Base-by-base conservation (phyloP, 2,888 invertebrate species). In the Drosophila flavopinicola region DNA sequence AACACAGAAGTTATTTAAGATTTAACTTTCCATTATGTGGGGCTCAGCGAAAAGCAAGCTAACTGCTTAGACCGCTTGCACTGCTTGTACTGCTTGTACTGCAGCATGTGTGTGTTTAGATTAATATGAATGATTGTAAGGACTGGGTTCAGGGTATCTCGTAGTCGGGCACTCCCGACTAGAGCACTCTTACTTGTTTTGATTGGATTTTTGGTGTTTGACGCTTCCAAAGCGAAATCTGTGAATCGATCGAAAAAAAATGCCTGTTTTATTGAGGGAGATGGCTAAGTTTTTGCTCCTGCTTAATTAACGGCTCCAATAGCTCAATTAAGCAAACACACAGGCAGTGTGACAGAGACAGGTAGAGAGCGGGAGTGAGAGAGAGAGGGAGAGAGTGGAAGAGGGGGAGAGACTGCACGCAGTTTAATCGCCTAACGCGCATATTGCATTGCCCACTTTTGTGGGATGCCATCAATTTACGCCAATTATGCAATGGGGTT, bases 251-350 rank as follows among this genome's bases (percentile, higher is more conserved):
- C 20, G 4, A 20, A 27, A 20, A 20, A 27, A 53, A 37, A 57
- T 38, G 32, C 13, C 29, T 41, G 30, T 35, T 37, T 44, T n/a
- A 27, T 17, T n/a, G n/a, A 35, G 17, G 37, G 38, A 53, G 33
- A 15, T 39, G 42, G 15, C 38, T 32, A 60, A 65, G 30, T 54
- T 64, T 47, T 24, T 38, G 33, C 27, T 20, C 13, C 13, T 37
- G 51, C 51, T 58, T 79, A 72, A 83, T 79, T 75, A 79, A 69
- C 59, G 54, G 41, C 37, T 66, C 38, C 47, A 54, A 72, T 24
- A 17, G 39, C 71, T 61, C 24, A 60, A 67, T 65, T 66, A 66
- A 44, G 49, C 35, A 24, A 25, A 3, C 15, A 27, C n/a, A 23
- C 41, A 32, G 25, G 25, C 23, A 32, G 9, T 3, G 1, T 27